Evolutionary conservation across 2,113 vertebrate genomes (phyloP).

Genomic region (Parus major): DNA sequence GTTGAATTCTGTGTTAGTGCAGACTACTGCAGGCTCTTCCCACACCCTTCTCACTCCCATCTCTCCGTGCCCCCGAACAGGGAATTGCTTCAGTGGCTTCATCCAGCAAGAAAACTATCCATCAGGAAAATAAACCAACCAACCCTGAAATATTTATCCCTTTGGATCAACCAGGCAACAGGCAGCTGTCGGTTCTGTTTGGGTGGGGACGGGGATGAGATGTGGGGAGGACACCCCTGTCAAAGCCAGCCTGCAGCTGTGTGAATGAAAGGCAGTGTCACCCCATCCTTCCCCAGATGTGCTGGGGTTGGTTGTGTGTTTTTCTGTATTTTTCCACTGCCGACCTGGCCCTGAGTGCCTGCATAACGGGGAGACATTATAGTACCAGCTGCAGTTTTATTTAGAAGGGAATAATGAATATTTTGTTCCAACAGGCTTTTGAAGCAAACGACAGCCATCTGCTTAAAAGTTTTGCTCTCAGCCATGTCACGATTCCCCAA

Average conservation of each 20-base stretch:
- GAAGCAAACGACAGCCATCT: conserved; percentile 49
- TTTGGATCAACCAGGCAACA: background rate
- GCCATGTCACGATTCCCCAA: conserved; percentile 11
- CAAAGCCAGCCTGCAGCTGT: background rate
- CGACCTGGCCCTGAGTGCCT: background rate
- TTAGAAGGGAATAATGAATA: conserved; percentile 52
- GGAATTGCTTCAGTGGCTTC: background rate
- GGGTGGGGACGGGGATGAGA: background rate
- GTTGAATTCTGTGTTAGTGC: background rate
- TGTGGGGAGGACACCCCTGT: background rate
- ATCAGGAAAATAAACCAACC: fast-evolving
- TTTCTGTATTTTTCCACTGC: conserved; percentile 44
- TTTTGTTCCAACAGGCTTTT: conserved; percentile 40
- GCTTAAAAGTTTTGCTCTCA: conserved; percentile 59
- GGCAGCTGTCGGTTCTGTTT: background rate
- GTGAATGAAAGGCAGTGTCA: background rate
- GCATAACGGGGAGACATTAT: conserved; percentile 37
- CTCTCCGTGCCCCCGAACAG: background rate
- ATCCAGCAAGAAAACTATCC: background rate
- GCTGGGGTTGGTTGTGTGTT: background rate
- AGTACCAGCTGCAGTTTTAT: conserved; percentile 41
- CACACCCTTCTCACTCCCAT: background rate
- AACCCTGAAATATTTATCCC: background rate
- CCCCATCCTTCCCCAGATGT: background rate
- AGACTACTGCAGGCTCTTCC: background rate